Evolutionary conservation across 2,888 invertebrate species (phyloP).

Genomic region (Machimus atricapillus): DNA sequence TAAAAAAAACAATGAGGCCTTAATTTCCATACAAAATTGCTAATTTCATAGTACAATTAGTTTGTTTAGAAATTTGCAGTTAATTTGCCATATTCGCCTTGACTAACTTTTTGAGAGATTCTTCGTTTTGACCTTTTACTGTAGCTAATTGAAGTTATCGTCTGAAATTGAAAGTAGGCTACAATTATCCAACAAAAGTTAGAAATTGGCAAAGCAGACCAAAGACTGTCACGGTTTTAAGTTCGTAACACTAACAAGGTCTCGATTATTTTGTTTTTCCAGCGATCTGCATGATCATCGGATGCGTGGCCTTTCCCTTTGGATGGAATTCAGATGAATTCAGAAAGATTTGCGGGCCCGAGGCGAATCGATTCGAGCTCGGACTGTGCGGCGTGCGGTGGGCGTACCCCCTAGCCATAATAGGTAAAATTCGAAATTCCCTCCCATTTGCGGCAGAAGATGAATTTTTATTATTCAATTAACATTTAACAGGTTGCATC

Average conservation of each 20-base stretch:
- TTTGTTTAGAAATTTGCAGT: neutral
- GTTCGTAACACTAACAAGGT: neutral
- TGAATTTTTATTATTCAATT: neutral
- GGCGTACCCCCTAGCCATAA: conserved; percentile 92
- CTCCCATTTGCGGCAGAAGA: neutral
- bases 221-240: neutral
- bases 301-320: conserved; percentile 87
- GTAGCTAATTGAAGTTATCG: neutral
- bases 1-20: too few relatives aligned
- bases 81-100: neutral
- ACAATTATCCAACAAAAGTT: neutral
- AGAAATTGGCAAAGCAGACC: neutral
- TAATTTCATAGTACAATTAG: neutral
- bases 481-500: conserved; percentile 65
- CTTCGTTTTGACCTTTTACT: neutral
- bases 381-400: conserved; percentile 90
- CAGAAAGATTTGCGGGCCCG: conserved; percentile 83
- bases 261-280: conserved; percentile 59
- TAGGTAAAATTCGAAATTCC: conserved; percentile 63
- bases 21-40: neutral
- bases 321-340: conserved; percentile 89
- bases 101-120: neutral
- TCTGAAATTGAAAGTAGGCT: neutral
- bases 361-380: conserved; percentile 76
- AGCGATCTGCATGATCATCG: conserved; percentile 88